Conservation (phyloP, 2,113 vertebrate species). For the Sylvietta virens region DNA sequence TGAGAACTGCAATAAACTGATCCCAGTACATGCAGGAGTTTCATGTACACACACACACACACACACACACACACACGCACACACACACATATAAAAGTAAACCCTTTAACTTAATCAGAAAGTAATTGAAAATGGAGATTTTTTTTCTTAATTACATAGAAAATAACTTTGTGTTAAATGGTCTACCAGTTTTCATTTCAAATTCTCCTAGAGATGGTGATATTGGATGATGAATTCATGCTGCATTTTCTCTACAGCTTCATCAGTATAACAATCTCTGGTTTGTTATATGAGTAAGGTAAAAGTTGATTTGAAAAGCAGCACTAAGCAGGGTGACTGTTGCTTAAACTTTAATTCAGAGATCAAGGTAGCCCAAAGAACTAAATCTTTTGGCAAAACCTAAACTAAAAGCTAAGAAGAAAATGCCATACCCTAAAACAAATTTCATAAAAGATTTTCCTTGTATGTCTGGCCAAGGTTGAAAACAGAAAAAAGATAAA, state of each 20-base stretch:
- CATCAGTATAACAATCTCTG: background rate
- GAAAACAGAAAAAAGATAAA: background rate
- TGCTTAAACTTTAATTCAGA: background rate
- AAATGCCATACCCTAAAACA: background rate
- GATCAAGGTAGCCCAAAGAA: background rate
- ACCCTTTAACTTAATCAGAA: background rate
- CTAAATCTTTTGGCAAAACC: background rate
- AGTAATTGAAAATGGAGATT: background rate
- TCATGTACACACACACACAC: background rate
- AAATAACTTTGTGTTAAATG: background rate
- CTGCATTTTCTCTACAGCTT: background rate
- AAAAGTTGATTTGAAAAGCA: background rate
- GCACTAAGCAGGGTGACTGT: background rate
- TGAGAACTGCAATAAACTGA: background rate
- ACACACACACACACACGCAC: too few relatives aligned
- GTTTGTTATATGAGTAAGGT: background rate
- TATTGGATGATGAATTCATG: background rate
- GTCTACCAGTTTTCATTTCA: background rate
- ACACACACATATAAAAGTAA: rapidly evolving
- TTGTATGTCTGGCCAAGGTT: background rate
- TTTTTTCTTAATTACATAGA: background rate
- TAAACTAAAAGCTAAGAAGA: background rate
- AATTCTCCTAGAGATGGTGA: background rate
- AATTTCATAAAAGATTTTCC: background rate
- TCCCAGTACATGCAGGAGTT: background rate